Conservation (phyloP, 2,888 invertebrate species). For the Xestoiulus laeticollis region DNA sequence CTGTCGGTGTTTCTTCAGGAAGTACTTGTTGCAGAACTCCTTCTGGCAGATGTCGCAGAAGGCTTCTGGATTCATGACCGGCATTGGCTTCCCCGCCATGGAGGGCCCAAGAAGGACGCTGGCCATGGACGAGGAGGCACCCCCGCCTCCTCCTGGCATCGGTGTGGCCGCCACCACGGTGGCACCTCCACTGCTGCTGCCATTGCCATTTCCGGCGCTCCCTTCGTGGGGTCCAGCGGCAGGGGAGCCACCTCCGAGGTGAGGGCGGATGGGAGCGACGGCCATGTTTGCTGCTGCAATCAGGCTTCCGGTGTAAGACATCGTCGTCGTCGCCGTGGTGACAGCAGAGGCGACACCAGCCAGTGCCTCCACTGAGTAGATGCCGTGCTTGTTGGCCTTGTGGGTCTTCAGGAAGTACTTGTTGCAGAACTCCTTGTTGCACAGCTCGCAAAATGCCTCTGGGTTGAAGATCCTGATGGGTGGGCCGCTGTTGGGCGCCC, state of each 20-base stretch:
- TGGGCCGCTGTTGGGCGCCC: conserved; percentile 48
- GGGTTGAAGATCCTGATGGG: conserved; percentile 66
- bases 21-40: conserved; percentile 77
- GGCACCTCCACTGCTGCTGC: conserved; percentile 9
- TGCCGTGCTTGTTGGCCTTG: conserved; percentile 57
- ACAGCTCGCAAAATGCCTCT: conserved; percentile 96
- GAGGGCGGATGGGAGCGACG: neutral
- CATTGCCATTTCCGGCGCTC: conserved; percentile 2
- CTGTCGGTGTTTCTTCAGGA: conserved; percentile 75
- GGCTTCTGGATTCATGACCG: conserved; percentile 62
- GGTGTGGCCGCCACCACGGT: conserved; percentile 22
- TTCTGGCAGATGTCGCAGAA: conserved; percentile 78
- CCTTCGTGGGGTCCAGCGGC: neutral
- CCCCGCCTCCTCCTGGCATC: neutral
- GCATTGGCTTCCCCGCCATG: conserved; percentile 51
- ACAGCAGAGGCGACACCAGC: conserved; percentile 20
- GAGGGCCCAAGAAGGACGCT: conserved; percentile 31
- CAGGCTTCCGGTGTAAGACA: conserved; percentile 23
- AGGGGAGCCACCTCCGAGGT: conserved; percentile 38
- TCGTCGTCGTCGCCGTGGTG: neutral
- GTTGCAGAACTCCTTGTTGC: conserved; percentile 99
- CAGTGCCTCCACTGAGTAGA: conserved; percentile 55
- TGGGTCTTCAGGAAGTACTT: conserved; percentile 96
- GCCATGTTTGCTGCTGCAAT: neutral
- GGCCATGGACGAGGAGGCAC: conserved; percentile 40